These are phyloP conservation scores for Eptesicus fuscus DNA, from an alignment of 2,113 vertebrate genomes.

Conservation along the genomic window DNA sequence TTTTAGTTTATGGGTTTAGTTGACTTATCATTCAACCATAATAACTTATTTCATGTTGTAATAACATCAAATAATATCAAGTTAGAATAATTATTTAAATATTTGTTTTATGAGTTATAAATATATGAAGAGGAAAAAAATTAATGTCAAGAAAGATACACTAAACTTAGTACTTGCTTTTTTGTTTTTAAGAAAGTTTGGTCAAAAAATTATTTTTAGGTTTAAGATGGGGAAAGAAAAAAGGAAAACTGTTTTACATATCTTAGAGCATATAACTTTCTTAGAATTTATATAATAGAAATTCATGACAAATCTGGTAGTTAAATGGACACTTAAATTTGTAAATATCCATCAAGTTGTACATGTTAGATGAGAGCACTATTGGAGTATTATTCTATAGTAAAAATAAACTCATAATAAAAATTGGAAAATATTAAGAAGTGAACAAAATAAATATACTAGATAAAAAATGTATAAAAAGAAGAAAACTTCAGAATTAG, in stretches of 20 bases:
- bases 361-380: background rate
- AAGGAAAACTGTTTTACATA: background rate
- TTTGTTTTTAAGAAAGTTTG: background rate
- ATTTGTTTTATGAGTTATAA: background rate
- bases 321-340: background rate
- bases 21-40: background rate
- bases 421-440: background rate
- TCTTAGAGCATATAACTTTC: background rate
- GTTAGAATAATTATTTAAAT: background rate
- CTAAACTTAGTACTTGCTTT: background rate
- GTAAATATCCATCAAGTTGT: background rate
- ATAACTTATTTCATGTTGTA: background rate
- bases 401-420: background rate
- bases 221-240: background rate
- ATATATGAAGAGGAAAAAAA: background rate
- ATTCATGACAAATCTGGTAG: background rate
- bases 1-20: conserved; percentile 3
- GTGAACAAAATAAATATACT: background rate
- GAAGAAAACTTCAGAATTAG: background rate
- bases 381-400: background rate
- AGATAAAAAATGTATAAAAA: background rate
- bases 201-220: background rate
- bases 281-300: background rate
- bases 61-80: background rate
- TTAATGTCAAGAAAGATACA: background rate